Evolutionary conservation across 2,888 invertebrate genomes (phyloP).

Genomic region (Ecliptopera silaceata): DNA sequence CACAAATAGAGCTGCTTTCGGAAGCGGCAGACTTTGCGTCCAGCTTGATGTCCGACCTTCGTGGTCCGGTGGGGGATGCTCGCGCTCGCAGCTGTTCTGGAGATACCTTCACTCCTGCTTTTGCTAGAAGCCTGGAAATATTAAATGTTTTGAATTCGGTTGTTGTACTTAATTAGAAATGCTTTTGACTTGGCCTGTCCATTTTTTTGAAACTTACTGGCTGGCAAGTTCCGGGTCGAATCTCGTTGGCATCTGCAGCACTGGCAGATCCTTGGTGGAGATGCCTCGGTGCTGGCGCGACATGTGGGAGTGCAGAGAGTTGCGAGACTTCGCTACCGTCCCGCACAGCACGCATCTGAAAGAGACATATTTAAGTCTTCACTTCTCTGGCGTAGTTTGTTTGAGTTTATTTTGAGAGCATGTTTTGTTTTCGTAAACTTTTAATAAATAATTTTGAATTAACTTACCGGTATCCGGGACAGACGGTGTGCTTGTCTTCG

Average conservation of each 20-base stretch:
- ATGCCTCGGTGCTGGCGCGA: conserved; percentile 96
- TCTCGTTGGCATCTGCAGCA: conserved; percentile 95
- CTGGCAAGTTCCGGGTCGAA: conserved; percentile 95
- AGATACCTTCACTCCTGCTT: conserved; percentile 94
- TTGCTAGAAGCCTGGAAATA: conserved; percentile 86
- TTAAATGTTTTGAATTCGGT: not conserved
- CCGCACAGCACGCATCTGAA: conserved; percentile 93
- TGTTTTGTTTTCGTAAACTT: too few relatives aligned
- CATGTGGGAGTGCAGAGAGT: conserved; percentile 97
- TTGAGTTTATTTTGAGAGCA: too few relatives aligned
- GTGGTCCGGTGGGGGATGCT: conserved; percentile 93
- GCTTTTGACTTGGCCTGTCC: not conserved
- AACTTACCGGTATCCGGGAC: conserved; percentile 90
- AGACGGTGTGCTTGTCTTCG: conserved; percentile 96
- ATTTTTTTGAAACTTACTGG: conserved; percentile 72
- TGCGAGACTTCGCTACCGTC: conserved; percentile 95
- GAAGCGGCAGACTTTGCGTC: conserved; percentile 90
- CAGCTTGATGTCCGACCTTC: conserved; percentile 89
- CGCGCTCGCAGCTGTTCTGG: conserved; percentile 92
- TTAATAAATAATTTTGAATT: too few relatives aligned
- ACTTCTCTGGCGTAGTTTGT: not conserved
- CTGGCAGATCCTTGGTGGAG: conserved; percentile 95
- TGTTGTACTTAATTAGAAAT: too few relatives aligned
- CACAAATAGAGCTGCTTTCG: conserved; percentile 89
- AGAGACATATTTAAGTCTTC: not conserved